phyloP scores from a whole-genome alignment of 2,797 vertebrate species.

The Pseudochirops corinnae region DNA sequence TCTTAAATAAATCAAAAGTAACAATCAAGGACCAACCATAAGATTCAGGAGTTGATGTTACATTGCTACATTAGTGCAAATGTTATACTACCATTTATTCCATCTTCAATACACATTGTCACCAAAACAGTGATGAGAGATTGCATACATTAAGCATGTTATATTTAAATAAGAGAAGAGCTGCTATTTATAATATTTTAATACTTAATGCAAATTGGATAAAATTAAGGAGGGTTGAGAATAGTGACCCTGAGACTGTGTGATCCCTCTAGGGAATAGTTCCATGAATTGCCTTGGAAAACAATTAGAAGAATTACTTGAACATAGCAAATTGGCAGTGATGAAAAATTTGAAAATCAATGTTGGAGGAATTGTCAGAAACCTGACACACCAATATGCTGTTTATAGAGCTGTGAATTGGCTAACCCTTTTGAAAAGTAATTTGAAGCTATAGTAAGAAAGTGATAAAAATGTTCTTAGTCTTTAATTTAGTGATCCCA shows the following conservation, averaged over 20 bases:
- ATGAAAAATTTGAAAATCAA: background rate
- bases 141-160: background rate
- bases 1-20: constrained; percentile 13
- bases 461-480: background rate
- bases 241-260: background rate
- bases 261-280: background rate
- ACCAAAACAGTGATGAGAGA: background rate
- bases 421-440: background rate
- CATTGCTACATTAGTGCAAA: background rate
- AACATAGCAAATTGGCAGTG: background rate
- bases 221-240: background rate
- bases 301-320: background rate
- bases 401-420: background rate
- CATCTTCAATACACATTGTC: background rate
- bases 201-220: background rate
- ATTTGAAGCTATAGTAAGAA: background rate
- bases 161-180: background rate
- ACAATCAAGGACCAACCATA: background rate
- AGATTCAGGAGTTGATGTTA: background rate
- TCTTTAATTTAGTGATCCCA: background rate
- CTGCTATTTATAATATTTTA: constrained; percentile 12
- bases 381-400: background rate
- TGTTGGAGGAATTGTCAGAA: background rate
- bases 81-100: background rate
- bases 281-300: background rate